Conservation (phyloP, 2,888 invertebrate genomes). For the Coleophora deauratella region DNA sequence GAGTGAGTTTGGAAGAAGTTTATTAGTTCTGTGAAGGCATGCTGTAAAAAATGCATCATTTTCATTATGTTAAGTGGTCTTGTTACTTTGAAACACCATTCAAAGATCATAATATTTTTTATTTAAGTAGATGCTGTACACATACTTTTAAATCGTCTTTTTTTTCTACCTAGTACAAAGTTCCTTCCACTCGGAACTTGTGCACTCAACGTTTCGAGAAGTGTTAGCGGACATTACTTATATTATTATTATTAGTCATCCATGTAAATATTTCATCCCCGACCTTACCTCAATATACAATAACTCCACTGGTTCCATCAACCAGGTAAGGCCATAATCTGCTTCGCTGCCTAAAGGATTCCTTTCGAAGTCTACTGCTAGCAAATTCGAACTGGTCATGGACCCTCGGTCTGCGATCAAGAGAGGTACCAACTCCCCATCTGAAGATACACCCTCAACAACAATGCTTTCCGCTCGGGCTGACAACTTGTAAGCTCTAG, state of each 20-base stretch:
- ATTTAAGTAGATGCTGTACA: too few relatives aligned
- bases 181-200: too few relatives aligned
- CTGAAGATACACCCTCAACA: slow-evolving; percentile 81
- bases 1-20: slow-evolving; percentile 79
- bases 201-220: too few relatives aligned
- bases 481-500: slow-evolving; percentile 79
- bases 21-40: slow-evolving; percentile 80
- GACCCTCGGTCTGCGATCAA: slow-evolving; percentile 61
- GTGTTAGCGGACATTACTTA: too few relatives aligned
- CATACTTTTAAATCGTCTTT: too few relatives aligned
- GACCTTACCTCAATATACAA: slow-evolving; percentile 81
- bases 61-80: too few relatives aligned
- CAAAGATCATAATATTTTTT: too few relatives aligned
- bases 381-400: slow-evolving; percentile 78
- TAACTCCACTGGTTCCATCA: slow-evolving; percentile 83
- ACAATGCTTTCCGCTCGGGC: slow-evolving; percentile 83
- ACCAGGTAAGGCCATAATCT: slow-evolving; percentile 78
- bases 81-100: too few relatives aligned
- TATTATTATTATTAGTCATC: too few relatives aligned
- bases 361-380: slow-evolving; percentile 83
- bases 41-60: slow-evolving; percentile 66
- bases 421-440: slow-evolving; percentile 82
- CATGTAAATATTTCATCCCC: too few relatives aligned
- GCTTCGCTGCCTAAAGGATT: slow-evolving; percentile 78
- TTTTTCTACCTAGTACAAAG: too few relatives aligned